Base-by-base conservation (phyloP, 2,113 vertebrate species). In the Pachycephala philippinensis region DNA sequence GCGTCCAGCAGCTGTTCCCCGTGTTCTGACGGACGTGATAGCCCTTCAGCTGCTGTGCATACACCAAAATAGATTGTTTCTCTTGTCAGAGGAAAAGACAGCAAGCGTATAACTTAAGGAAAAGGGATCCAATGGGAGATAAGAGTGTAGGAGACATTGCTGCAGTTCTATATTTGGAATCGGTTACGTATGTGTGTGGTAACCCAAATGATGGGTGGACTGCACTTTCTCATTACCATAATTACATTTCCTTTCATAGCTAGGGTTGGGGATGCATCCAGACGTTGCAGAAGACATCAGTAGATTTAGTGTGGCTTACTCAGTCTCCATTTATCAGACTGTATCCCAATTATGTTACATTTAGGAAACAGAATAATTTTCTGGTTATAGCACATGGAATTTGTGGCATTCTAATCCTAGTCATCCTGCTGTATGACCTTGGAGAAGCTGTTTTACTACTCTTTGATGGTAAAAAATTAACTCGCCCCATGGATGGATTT, bases 191-290 rank as follows among this genome's bases (percentile, higher is more conserved):
- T 89, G 84, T 65, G 87, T 96, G 96, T 95, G 96, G 95, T 97
- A 92, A 89, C 91, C 96, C 91, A 95, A 87, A 96, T 89, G 93
- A 92, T 95, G 95, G 96, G 95, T 96, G 95, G 96, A 96, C 93
- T 94, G 89, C 47, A 53, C 91, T 96, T 96, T 92, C 80, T 49
- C 57, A 96, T 89, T 95, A 89, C 96, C 87, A 95, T 96, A 97
- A 97, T 97, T 97, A 97, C 91, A 82, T 96, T 96, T 96, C 94
- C 95, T 91, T 96, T 96, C 96, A 95, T 95, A 97, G 91, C 91
- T 79, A 94, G 96, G 95, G 72, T 75, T 96, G 91, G 93, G 93
- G 96, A 96, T 1, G 7, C 94, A 95, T 97, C 95, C 95, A 96
- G 96, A 85, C 89, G 1, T 45, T 96, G 89, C 91, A 97, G 94